Percentiles rank a stretch among this genome's conserved stretches.
Conservation (phyloP, 92 coral and sea anemone species). For the Hydrozoanthus gracilis region DNA sequence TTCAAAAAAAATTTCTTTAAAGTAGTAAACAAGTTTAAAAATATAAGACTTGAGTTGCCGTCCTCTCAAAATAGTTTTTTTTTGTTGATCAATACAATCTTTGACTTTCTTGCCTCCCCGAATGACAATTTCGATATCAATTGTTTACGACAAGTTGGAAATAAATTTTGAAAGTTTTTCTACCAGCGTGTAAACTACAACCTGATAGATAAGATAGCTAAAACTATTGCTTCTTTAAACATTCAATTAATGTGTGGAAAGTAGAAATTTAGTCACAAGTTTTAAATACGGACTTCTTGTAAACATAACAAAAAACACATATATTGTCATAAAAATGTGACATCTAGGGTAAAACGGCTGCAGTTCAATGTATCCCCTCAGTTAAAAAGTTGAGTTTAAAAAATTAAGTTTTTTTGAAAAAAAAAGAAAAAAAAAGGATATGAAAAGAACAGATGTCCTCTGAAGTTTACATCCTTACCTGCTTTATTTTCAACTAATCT, state of each 20-base stretch:
- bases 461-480: constrained; percentile 4
- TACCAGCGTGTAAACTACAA: background rate
- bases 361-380: background rate
- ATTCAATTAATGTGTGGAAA: background rate
- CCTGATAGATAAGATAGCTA: background rate
- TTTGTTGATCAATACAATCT: background rate
- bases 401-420: too few species aligned
- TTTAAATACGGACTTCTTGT: background rate
- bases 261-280: background rate
- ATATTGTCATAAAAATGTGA: constrained; percentile 9
- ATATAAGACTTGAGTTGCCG: background rate
- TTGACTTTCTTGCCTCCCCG: background rate
- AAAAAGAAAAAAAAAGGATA: background rate
- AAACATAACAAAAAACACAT: background rate
- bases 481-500: constrained; percentile 1
- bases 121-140: background rate
- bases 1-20: background rate
- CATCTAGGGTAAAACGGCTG: background rate
- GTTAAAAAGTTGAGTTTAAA: background rate
- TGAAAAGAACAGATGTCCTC: background rate
- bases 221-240: background rate
- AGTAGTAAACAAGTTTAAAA: constrained; percentile 4
- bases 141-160: background rate
- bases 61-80: background rate
- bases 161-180: background rate